Evolutionary conservation across 2,888 invertebrate genomes (phyloP).

Genomic region (Drosophila mulleri): DNA sequence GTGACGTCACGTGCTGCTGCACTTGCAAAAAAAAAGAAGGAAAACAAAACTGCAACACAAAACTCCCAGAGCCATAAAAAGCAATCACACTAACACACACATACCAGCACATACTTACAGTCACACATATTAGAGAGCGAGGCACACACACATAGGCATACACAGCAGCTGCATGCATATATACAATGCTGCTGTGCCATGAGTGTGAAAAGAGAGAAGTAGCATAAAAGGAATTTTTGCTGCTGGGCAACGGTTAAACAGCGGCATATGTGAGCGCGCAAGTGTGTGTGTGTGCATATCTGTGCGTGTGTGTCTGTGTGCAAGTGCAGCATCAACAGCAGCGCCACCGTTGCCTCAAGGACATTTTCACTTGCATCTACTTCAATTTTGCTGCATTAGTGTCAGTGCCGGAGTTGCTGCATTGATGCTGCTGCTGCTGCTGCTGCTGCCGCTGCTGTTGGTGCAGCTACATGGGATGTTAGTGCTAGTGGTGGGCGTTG

Average conservation of each 20-base stretch:
- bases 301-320: conserved; percentile 26
- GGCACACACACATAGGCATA: conserved; percentile 22
- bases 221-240: conserved; percentile 34
- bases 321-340: conserved; percentile 37
- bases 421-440: conserved; percentile 18
- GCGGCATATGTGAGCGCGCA: conserved; percentile 35
- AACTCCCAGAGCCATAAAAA: conserved; percentile 70
- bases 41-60: conserved; percentile 44
- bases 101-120: conserved; percentile 11
- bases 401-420: conserved; percentile 57
- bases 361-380: conserved; percentile 77
- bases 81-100: conserved; percentile 46
- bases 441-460: conserved; percentile 1
- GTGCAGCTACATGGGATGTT: conserved; percentile 3
- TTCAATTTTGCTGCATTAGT: conserved; percentile 79
- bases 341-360: conserved; percentile 67
- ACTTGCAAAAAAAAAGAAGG: conserved; percentile 36
- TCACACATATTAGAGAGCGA: conserved; percentile 15
- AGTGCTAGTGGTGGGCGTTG: conserved; percentile 2
- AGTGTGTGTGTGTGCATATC: conserved; percentile 20
- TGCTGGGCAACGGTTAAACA: conserved; percentile 68
- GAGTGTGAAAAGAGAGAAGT: conserved; percentile 18
- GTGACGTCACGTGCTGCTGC: conserved; percentile 66
- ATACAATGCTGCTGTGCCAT: conserved; percentile 9
- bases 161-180: neutral